Evolutionary conservation across 2,113 vertebrate genomes (phyloP), one percentile per base, ranked within the genome.

Genomic region (Hiodon tergisus): DNA sequence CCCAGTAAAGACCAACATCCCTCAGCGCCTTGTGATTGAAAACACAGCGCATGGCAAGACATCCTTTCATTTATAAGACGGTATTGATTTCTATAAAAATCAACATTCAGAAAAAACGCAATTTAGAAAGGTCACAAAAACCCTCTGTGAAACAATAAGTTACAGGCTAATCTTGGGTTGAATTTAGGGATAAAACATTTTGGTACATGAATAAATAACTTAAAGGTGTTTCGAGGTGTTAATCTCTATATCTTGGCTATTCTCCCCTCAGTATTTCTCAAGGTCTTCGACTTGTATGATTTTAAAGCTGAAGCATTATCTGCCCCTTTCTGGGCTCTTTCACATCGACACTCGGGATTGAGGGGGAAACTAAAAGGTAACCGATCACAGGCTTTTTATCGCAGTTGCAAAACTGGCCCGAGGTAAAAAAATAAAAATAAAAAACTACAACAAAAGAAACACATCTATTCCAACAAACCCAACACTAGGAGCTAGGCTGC

Each of bases 111-210:
- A 81, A 88, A 87, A 83, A 88, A 78, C 89, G 86, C 86, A 83
- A 87, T 89, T 88, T 88, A 87, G 83, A 80, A 79, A 84, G 85
- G 85, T 81, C 81, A 83, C 84, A 87, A 87, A 86, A 82, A 82
- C 79, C 82, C 78, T 85, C 79, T 86, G 81, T 78, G 75, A 80
- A 78, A 86, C 79, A 83, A 85, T 88, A 85, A 87, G 84, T 89
- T 86, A 86, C 65, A 76, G 77, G 73, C 80, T 82, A 88, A 88
- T 90, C 87, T 84, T 80, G 71, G 76, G 78, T 66, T 52, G 72
- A 78, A 62, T 59, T 47, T 46, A 17, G 31, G 13, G 17, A 71
- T 46, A 74, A 74, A 75, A 16, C 3, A 67, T 55, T 58, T 48
- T 61, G 31, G 14, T 47, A 59, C 54, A 14, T 16, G 47, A 50